Evolutionary conservation across 2,888 invertebrate species (phyloP), one percentile per base, ranked within the genome.

Genomic region (Lepidocyrtoides sp.): DNA sequence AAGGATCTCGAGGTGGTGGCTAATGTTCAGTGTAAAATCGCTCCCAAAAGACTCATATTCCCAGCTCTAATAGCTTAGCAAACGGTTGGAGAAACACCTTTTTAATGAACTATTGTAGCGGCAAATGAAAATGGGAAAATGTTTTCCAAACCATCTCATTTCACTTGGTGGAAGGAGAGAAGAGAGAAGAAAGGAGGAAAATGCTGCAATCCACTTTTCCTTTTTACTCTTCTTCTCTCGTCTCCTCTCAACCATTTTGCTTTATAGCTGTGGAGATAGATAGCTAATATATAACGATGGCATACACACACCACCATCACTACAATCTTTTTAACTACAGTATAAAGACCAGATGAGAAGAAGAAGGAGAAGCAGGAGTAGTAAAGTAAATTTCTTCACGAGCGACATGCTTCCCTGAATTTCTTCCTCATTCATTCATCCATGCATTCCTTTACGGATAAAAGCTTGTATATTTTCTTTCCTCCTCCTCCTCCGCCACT

Each of bases 1-100:
- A 20, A 72, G 8, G 41, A 36, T 12, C 48, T n/a, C 29, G 79
- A 72, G 69, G 92, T 87, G 88, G 92, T 84, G 92, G 93, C 90
- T 93, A 92, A 93, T 92, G 92, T 93, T 92, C 92, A 91, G 92
- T 92, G 89, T 81, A 93, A 93, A 94, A 96, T 95, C 95, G 95
- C 95, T 95, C 96, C 96, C 96, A 94, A 95, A 95, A 95, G 96
- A 95, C 96, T 95, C 95, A 96, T 96, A 95, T 95, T 92, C 95
- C 95, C 95, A 96, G 96, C 96, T 96, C 96, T 96, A 96, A 96
- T 96, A 96, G 96, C 96, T 96, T 96, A 96, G 96, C 96, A 96
- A 96, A 96, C 96, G 96, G 96, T 96, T 96, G 96, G 96, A 96
- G 96, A 96, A 96, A 97, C 96, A 96, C 96, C 96, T 96, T 96